These are phyloP conservation scores for Ctenomys sociabilis DNA, from an alignment of 2,113 vertebrate genomes.

Conservation along the genomic window DNA sequence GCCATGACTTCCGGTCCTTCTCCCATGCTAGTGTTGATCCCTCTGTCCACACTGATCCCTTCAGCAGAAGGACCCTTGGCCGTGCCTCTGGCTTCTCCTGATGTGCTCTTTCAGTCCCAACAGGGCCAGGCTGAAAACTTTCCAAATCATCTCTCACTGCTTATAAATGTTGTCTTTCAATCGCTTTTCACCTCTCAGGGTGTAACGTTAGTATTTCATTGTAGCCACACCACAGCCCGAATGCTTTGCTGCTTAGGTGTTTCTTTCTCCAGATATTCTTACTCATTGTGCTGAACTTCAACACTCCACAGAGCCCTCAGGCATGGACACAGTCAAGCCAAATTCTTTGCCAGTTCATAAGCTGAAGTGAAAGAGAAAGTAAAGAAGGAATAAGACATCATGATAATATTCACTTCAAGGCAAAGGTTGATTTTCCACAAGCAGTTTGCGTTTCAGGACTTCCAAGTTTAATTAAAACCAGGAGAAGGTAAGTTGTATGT, in stretches of 20 bases:
- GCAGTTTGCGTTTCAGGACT: not conserved
- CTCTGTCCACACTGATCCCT: not conserved
- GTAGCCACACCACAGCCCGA: not conserved
- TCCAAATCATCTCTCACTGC: not conserved
- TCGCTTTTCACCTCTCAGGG: not conserved
- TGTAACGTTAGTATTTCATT: not conserved
- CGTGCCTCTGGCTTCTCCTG: not conserved
- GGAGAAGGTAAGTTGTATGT: not conserved
- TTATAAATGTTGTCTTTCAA: not conserved
- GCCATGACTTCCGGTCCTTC: not conserved
- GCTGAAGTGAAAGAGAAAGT: not conserved
- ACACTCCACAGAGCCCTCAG: not conserved
- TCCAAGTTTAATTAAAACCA: conserved; percentile 34
- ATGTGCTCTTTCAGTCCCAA: not conserved
- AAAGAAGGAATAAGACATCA: not conserved
- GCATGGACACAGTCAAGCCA: not conserved
- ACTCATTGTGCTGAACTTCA: not conserved
- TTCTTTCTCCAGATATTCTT: not conserved
- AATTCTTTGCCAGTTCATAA: not conserved
- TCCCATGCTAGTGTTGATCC: not conserved
- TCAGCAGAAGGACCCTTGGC: not conserved
- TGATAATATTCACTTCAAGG: not conserved
- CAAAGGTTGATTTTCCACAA: not conserved
- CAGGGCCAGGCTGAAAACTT: not conserved
- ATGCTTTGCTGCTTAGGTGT: not conserved